A percentile compares a stretch with the other conserved stretches of the same genome.
phyloP scores from a whole-genome alignment of 2,888 invertebrate genomes.

The Drosophila putrida region DNA sequence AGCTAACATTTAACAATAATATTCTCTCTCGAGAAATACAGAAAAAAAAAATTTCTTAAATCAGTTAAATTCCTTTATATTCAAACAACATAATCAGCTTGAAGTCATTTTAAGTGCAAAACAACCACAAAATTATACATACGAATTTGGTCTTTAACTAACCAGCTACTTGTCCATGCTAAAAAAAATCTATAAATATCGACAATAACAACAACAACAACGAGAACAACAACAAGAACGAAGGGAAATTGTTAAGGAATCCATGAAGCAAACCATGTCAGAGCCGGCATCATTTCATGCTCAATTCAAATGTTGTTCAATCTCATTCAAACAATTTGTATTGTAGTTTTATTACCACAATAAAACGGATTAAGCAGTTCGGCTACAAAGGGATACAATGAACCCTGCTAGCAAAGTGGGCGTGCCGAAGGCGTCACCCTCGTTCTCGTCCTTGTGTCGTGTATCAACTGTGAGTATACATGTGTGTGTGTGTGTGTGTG shows the following conservation, averaged over 20 bases:
- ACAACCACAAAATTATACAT: slow-evolving; percentile 13
- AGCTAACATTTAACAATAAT: too few species aligned
- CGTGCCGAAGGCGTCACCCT: slow-evolving; percentile 51
- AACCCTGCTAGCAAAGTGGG: slow-evolving; percentile 55
- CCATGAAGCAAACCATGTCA: slow-evolving; percentile 21
- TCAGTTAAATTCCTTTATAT: not conserved
- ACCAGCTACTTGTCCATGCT: slow-evolving; percentile 3
- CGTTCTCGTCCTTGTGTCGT: slow-evolving; percentile 15
- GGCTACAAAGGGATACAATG: slow-evolving; percentile 68
- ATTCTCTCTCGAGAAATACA: not conserved
- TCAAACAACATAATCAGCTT: not conserved
- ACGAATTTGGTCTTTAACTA: not conserved
- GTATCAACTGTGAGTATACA: not conserved
- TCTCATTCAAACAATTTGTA: slow-evolving; percentile 80
- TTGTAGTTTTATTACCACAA: slow-evolving; percentile 80
- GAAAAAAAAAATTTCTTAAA: not conserved
- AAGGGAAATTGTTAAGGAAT: slow-evolving; percentile 22
- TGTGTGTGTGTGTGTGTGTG: slow-evolving; percentile 22
- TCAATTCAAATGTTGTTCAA: slow-evolving; percentile 80
- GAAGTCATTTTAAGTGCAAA: not conserved
- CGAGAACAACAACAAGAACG: slow-evolving; percentile 10
- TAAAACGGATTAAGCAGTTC: slow-evolving; percentile 76
- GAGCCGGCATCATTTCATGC: slow-evolving; percentile 66
- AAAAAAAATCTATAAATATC: slow-evolving; percentile 43
- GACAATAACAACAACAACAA: slow-evolving; percentile 10